Base-by-base conservation (phyloP, 1,140 invertebrate genomes). In the Drosophila elegans region DNA sequence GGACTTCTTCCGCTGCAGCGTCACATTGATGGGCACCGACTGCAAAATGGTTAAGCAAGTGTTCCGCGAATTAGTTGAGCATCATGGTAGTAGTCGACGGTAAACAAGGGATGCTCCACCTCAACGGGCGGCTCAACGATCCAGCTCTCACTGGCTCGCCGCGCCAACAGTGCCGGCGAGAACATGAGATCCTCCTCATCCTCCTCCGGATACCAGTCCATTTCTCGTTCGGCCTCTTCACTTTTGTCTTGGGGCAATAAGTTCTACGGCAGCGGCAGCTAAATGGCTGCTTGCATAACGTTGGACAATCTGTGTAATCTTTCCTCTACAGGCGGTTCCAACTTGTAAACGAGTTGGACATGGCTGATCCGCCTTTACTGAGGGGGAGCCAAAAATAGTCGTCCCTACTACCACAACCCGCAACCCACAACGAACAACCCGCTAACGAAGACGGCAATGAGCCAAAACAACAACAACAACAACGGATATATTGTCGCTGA, bases 1-100 rank as follows among this genome's bases (percentile, higher is more conserved):
- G 83, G 98, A 97, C 94, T 98, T 98, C 94, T 99, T 98, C 80
- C 97, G 94, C 94, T 97, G 96, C 80, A 97, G 93, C 80, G 95
- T 94, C 85, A 95, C 94, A 77, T 95, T 94, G 64, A 95, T 94
- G 84, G 95, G 95, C 86, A 95, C 93, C 92, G 94, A 95, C 96
- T 96, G 94, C 66, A 41, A 10, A 41, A 93, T 61, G 41, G 32
- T 21, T 1, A 52, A 4, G 48, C 6, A 27, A 13, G 4, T 29
- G 2, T 2, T 11, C n/a, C 21, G 21, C 0, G 4, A 16, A 13
- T 10, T 32, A 57, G 12, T 61, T 41, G 25, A 27, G 27, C 9
- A 11, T 16, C 7, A 11, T 32, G 10, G 25, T 32, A 63, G 13
- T 21, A 1, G 11, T 21, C 16, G 16, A 21, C 16, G 5, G 1